Evolutionary conservation across 2,113 vertebrate species (phyloP).

Genomic region (Pelodiscus sinensis): DNA sequence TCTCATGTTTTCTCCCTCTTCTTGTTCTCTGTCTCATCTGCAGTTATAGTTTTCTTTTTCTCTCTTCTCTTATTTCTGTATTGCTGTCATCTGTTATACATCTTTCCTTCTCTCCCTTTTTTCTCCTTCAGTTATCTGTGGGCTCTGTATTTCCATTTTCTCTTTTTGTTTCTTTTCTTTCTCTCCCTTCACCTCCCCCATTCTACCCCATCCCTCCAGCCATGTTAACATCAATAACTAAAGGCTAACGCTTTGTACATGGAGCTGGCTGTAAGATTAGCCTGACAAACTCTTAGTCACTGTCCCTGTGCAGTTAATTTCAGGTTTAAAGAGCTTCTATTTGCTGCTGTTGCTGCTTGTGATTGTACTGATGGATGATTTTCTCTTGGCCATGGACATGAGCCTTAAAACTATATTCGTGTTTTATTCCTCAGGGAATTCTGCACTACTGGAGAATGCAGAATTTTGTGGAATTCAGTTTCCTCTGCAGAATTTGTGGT

Average conservation of each 20-base stretch:
- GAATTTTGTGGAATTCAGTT: too few relatives aligned
- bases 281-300: background rate
- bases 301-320: background rate
- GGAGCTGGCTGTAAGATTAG: background rate
- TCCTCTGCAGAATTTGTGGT: too few relatives aligned
- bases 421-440: too few relatives aligned
- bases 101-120: background rate
- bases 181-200: background rate
- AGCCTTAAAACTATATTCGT: background rate
- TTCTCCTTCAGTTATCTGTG: background rate
- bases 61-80: background rate
- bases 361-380: background rate
- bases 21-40: background rate
- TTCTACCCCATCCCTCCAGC: background rate
- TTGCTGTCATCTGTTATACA: background rate
- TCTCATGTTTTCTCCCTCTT: background rate
- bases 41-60: background rate
- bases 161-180: background rate
- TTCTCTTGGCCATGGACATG: background rate
- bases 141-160: background rate
- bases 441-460: too few relatives aligned
- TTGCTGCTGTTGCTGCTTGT: background rate
- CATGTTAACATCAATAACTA: background rate
- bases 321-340: conserved; percentile 6
- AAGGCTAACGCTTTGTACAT: background rate